These are phyloP conservation scores for Hofmannophila pseudospretella DNA, from an alignment of 2,888 invertebrate genomes.

Conservation along the genomic window DNA sequence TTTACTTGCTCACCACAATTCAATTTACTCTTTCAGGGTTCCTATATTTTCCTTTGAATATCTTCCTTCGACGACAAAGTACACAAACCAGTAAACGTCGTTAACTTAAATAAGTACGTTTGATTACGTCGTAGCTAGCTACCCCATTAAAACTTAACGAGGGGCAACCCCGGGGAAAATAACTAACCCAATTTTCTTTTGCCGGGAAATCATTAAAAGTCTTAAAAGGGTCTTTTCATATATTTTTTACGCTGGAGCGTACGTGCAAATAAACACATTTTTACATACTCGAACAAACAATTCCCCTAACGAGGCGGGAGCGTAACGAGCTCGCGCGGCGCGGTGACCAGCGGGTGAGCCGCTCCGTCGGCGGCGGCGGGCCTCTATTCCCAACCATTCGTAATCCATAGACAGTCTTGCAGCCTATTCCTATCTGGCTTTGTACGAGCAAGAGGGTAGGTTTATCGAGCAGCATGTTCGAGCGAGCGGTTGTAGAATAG, in stretches of 20 bases:
- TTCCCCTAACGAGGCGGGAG: conserved; percentile 73
- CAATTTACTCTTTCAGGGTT: conserved; percentile 6
- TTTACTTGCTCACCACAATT: background rate
- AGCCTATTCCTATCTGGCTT: background rate
- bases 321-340: conserved; percentile 61
- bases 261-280: conserved; percentile 79
- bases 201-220: conserved; percentile 78
- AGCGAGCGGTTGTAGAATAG: conserved; percentile 1
- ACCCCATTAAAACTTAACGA: conserved; percentile 79
- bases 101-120: conserved; percentile 76
- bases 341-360: conserved; percentile 9
- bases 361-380: background rate
- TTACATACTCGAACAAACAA: conserved; percentile 78
- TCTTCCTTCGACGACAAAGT: conserved; percentile 65
- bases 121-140: conserved; percentile 76
- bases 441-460: background rate
- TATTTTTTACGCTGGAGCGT: conserved; percentile 73
- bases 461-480: conserved; percentile 1
- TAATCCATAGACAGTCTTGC: conserved; percentile 1
- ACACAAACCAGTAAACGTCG: conserved; percentile 64
- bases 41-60: conserved; percentile 37
- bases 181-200: conserved; percentile 79
- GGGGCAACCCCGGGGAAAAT: conserved; percentile 76
- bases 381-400: conserved; percentile 1
- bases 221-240: conserved; percentile 78